A percentile compares a stretch with the other conserved stretches of the same genome.
These are phyloP conservation scores for Phallusia fumigata DNA, from an alignment of 23 tunicate genomes.

Conservation along the genomic window DNA sequence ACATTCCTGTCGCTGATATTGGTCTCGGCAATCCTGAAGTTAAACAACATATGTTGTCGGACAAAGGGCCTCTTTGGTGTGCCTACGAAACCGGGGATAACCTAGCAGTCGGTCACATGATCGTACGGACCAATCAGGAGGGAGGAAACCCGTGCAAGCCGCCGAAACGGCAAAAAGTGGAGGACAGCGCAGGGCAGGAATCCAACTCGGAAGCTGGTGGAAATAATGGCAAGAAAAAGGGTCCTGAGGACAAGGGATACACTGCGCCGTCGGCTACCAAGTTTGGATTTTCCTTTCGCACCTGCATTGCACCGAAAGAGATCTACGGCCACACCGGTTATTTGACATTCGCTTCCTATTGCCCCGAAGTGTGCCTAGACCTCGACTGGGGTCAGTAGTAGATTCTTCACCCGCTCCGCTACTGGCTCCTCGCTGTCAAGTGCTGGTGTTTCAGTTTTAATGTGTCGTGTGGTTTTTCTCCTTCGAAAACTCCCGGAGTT, in stretches of 20 bases:
- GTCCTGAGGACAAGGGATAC: slow-evolving; percentile 6
- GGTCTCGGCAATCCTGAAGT: slow-evolving; percentile 53
- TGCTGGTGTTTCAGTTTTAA: too few species aligned
- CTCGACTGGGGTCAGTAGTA: not conserved
- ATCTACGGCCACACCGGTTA: slow-evolving; percentile 97
- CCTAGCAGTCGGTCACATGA: slow-evolving; percentile 72
- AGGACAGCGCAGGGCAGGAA: not conserved
- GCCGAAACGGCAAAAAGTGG: not conserved
- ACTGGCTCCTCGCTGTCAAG: too few species aligned
- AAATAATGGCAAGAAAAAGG: slow-evolving; percentile 12
- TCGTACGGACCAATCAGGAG: slow-evolving; percentile 34
- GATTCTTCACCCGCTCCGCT: too few species aligned
- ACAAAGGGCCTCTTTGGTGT: slow-evolving; percentile 29
- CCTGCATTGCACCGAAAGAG: slow-evolving; percentile 78
- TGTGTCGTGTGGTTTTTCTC: too few species aligned
- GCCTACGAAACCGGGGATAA: slow-evolving; percentile 61
- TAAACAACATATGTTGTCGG: not conserved
- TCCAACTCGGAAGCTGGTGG: slow-evolving; percentile 1
- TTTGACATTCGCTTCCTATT: slow-evolving; percentile 82
- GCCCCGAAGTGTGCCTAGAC: not conserved
- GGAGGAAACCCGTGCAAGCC: not conserved
- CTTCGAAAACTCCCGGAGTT: too few species aligned
- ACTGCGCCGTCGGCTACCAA: slow-evolving; percentile 72
- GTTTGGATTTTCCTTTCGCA: slow-evolving; percentile 48
- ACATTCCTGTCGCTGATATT: slow-evolving; percentile 70